These are phyloP conservation scores for Amphipyra tragopoginis DNA, from an alignment of 2,888 invertebrate genomes.

Conservation along the genomic window DNA sequence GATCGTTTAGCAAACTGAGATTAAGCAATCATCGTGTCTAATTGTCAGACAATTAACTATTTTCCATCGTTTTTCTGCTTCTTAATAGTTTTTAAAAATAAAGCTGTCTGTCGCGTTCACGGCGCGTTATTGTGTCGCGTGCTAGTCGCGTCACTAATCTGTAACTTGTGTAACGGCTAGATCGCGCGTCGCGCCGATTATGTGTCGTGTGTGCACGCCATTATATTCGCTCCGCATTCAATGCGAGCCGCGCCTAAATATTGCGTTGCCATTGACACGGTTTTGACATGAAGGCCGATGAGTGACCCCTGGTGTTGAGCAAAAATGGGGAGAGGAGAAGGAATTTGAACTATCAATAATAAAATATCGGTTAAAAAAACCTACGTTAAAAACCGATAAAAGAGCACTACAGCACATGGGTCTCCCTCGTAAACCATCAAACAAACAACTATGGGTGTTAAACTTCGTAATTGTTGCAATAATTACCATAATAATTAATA, in stretches of 20 bases:
- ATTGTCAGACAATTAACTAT: conserved; percentile 63
- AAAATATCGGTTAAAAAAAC: too few relatives aligned
- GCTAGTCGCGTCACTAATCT: conserved; percentile 78
- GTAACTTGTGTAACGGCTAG: conserved; percentile 74
- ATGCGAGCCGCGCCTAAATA: conserved; percentile 59
- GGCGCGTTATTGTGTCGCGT: conserved; percentile 77
- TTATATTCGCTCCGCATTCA: conserved; percentile 71
- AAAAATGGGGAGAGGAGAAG: conserved; percentile 1
- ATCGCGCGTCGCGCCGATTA: conserved; percentile 57
- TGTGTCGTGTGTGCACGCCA: conserved; percentile 77
- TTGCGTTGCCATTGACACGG: conserved; percentile 72
- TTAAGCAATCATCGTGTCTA: conserved; percentile 58
- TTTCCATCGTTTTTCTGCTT: conserved; percentile 54
- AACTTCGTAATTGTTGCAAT: too few relatives aligned
- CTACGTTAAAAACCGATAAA: too few relatives aligned
- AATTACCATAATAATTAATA: too few relatives aligned
- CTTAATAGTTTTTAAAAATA: conserved; percentile 53
- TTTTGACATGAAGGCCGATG: conserved; percentile 66
- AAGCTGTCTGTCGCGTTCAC: conserved; percentile 71
- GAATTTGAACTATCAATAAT: too few relatives aligned
- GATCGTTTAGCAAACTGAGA: conserved; percentile 48
- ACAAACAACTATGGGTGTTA: too few relatives aligned
- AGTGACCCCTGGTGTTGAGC: conserved; percentile 39
- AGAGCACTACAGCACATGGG: too few relatives aligned
- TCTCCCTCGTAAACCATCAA: too few relatives aligned